phyloP scores from a whole-genome alignment of 2,888 invertebrate species.

The Stegophylla sp. region DNA sequence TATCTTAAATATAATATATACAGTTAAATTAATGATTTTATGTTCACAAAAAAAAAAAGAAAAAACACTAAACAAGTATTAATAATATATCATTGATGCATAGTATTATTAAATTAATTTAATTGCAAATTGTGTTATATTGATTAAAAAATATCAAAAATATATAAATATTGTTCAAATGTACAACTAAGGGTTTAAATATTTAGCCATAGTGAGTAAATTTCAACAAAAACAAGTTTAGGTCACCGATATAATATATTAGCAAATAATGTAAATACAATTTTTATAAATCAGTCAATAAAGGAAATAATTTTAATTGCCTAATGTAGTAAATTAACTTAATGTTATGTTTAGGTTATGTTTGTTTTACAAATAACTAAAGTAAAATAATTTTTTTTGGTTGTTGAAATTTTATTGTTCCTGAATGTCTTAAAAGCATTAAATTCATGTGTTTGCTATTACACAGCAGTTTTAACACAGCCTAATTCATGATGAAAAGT shows the following conservation, averaged over 20 bases:
- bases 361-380: not conserved
- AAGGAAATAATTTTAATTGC: not conserved
- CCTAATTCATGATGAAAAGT: conserved; percentile 1
- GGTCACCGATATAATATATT: not conserved
- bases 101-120: too few relatives aligned
- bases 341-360: not conserved
- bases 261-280: not conserved
- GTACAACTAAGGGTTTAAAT: too few relatives aligned
- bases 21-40: too few relatives aligned
- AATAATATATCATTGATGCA: too few relatives aligned
- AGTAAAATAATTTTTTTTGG: not conserved
- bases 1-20: too few relatives aligned
- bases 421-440: not conserved
- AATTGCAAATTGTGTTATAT: too few relatives aligned
- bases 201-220: too few relatives aligned
- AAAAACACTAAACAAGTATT: too few relatives aligned
- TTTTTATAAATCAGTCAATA: not conserved
- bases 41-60: too few relatives aligned
- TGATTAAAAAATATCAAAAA: too few relatives aligned
- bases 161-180: too few relatives aligned
- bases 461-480: conserved; percentile 3
- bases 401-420: conserved; percentile 23
- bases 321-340: conserved; percentile 8
- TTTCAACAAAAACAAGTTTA: too few relatives aligned
- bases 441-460: not conserved